Conservation (phyloP, 2,797 vertebrate species). For the Myiotriccus ornatus region DNA sequence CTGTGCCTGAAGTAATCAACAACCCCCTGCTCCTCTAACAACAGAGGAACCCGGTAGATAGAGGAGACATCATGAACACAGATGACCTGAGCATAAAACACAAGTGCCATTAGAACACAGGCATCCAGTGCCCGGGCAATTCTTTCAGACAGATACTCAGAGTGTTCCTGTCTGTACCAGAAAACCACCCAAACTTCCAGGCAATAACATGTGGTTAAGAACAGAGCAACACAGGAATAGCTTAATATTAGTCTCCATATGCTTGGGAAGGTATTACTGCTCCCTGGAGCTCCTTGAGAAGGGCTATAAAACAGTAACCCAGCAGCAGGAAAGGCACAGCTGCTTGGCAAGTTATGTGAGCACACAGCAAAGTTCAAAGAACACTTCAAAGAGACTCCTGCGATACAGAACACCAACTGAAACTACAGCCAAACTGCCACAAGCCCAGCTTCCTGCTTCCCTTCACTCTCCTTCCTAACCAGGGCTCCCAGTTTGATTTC, state of each 20-base stretch:
- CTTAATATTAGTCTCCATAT: neutral
- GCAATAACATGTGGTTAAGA: neutral
- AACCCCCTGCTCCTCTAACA: constrained; percentile 91
- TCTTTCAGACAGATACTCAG: neutral
- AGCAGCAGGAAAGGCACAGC: neutral
- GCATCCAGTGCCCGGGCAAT: accelerated
- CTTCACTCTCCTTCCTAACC: neutral
- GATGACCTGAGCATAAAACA: constrained; percentile 82
- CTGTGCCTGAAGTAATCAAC: constrained; percentile 88
- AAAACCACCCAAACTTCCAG: neutral
- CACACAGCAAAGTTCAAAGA: neutral
- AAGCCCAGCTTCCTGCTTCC: neutral
- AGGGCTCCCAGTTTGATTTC: neutral
- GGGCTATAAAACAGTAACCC: neutral
- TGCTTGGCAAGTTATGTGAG: neutral
- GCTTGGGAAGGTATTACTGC: neutral
- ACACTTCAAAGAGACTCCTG: neutral
- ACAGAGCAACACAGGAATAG: neutral
- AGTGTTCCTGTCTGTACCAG: neutral
- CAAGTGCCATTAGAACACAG: neutral
- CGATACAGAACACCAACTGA: neutral
- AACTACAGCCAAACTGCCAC: neutral
- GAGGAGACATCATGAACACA: constrained; percentile 94
- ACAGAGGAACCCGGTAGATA: constrained; percentile 90
- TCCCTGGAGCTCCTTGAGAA: neutral